These are phyloP conservation scores for Toxonevra muliebris DNA, from an alignment of 2,888 invertebrate genomes.

Conservation along the genomic window DNA sequence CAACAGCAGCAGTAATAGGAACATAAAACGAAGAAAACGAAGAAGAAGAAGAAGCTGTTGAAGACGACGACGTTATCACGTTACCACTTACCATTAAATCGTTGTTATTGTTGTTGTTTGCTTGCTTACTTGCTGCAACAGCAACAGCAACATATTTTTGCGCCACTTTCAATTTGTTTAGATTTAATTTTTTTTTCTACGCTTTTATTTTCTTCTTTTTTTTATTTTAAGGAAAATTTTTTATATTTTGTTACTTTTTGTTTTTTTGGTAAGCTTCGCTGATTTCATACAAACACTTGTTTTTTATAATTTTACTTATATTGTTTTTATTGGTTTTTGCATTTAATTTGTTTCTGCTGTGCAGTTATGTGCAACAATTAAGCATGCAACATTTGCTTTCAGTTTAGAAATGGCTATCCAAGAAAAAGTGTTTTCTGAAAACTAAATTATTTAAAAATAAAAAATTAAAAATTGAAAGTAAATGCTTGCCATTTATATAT, in stretches of 20 bases:
- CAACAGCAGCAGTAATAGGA: too few relatives aligned
- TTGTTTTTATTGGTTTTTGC: slow-evolving; percentile 42
- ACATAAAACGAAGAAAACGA: too few relatives aligned
- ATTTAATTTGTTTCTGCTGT: slow-evolving; percentile 48
- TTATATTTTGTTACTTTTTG: slow-evolving; percentile 1
- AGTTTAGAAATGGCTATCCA: not conserved
- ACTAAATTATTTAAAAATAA: too few relatives aligned
- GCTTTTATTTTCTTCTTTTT: too few relatives aligned
- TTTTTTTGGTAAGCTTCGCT: slow-evolving; percentile 51
- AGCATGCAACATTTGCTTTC: slow-evolving; percentile 50
- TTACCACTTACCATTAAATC: slow-evolving; percentile 26
- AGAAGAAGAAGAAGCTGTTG: too few relatives aligned
- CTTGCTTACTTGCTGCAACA: too few relatives aligned
- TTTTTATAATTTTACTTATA: slow-evolving; percentile 26
- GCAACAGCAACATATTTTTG: not conserved
- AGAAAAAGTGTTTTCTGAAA: not conserved
- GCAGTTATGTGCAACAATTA: slow-evolving; percentile 56
- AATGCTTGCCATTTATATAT: too few relatives aligned
- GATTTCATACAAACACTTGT: slow-evolving; percentile 43
- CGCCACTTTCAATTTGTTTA: slow-evolving; percentile 40
- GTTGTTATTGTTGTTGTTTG: too few relatives aligned
- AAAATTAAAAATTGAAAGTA: too few relatives aligned
- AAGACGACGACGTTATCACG: slow-evolving; percentile 42
- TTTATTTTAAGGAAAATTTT: too few relatives aligned
- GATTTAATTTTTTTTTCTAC: slow-evolving; percentile 2